A percentile compares a stretch with the other conserved stretches of the same genome.
phyloP scores from a whole-genome alignment of 2,113 vertebrate genomes.

The Solea solea region DNA sequence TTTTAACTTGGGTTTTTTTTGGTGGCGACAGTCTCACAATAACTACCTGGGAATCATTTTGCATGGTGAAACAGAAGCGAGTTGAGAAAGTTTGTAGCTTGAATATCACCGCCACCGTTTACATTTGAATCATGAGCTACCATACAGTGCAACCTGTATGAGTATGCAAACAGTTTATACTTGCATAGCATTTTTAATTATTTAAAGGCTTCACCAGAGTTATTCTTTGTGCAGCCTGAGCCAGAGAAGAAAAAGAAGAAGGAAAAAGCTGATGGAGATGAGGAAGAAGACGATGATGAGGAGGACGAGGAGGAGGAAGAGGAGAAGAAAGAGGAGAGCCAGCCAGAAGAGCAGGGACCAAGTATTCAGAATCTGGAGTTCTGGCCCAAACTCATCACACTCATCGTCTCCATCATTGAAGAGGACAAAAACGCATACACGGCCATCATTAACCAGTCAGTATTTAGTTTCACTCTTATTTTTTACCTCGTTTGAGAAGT shows the following conservation, averaged over 20 bases:
- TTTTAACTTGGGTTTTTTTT: too few relatives aligned
- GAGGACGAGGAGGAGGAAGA: conserved; percentile 77
- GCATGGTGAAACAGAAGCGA: too few relatives aligned
- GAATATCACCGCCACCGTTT: background rate
- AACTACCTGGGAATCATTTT: too few relatives aligned
- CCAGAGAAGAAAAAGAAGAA: conserved; percentile 62
- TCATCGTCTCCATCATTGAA: conserved; percentile 98
- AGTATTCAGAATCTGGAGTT: conserved; percentile 96
- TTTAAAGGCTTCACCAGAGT: background rate
- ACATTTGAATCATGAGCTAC: background rate
- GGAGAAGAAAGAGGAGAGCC: conserved; percentile 65
- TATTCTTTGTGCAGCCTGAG: conserved; percentile 35
- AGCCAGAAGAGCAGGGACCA: conserved; percentile 90
- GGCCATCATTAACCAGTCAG: conserved; percentile 94
- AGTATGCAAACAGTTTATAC: background rate
- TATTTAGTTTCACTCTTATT: background rate
- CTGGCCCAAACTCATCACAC: conserved; percentile 98
- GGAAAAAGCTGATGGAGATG: conserved; percentile 30
- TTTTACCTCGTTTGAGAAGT: background rate
- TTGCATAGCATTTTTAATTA: background rate
- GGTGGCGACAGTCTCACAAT: too few relatives aligned
- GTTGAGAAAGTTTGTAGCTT: too few relatives aligned
- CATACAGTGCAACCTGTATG: background rate
- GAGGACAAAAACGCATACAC: conserved; percentile 96
- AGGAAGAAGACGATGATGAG: conserved; percentile 30